Base-by-base conservation (phyloP, 2,113 vertebrate genomes). In the Macroglossus sobrinus region DNA sequence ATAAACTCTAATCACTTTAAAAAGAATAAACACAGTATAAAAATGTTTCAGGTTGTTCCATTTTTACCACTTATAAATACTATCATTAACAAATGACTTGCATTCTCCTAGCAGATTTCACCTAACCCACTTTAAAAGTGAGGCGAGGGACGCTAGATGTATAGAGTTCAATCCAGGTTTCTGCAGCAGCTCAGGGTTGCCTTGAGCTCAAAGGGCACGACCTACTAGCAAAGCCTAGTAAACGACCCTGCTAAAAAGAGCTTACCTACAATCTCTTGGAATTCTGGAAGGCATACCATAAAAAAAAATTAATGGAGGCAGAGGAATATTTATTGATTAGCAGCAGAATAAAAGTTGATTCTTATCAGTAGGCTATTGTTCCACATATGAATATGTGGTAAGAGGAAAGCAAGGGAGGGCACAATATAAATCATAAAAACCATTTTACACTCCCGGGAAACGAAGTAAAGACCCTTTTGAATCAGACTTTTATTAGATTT, bases 11-110 rank as follows among this genome's bases (percentile, higher is more conserved):
- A 91, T 71, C 35, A 93, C 55, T 79, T 97, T n/a, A 74, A 92
- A 93, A 68, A 94, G 71, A 93, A 88, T 78, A 75, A 92, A 50
- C 30, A 84, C 7, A 91, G 7, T 87, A 38, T 72, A 84, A 94
- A 95, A 93, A 88, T 45, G 50, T 68, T 94, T 90, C 50, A 79
- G 63, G 22, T 53, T 28, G 47, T 91, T 84, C 11, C 30, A 4
- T 93, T 94, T 75, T 92, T 40, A 47, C 69, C 16, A 55, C 21
- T 95, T 82, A 92, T 5, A 93, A 84, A 84, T 45, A 93, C 22
- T 33, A 86, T 55, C 40, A 80, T 0, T 87, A 61, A 35, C 75
- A 92, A 68, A 84, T 72, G 53, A 71, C 53, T 50, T 85, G 30
- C 75, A 43, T 6, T 81, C 15, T 87, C 33, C 33, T 80, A 40